These are phyloP conservation scores for Drosophila carrolli DNA, from an alignment of 1,140 invertebrate genomes.

Conservation along the genomic window DNA sequence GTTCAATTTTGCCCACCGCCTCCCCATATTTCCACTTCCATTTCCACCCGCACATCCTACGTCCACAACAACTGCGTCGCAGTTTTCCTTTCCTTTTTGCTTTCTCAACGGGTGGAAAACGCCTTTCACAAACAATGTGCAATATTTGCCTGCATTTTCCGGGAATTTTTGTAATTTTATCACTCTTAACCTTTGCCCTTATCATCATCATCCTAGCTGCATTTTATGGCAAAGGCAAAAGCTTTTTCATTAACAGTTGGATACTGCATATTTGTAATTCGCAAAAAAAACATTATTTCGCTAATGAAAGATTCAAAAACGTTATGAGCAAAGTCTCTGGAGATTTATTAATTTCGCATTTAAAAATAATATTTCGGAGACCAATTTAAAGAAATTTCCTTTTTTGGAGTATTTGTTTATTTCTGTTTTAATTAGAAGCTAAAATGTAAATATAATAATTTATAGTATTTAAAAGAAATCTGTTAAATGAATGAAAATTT, in stretches of 20 bases:
- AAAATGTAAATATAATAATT: no score
- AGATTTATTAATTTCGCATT: no score
- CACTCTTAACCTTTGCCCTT: slow-evolving; percentile 29
- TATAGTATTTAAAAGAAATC: no score
- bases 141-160: slow-evolving; percentile 24
- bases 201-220: slow-evolving; percentile 1
- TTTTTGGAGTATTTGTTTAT: no score
- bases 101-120: background rate
- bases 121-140: slow-evolving; percentile 30
- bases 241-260: background rate
- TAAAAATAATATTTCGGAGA: no score
- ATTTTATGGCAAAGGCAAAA: slow-evolving; percentile 16
- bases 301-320: background rate
- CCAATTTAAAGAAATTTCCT: no score
- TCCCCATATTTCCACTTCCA: background rate
- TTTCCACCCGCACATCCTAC: background rate
- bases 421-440: no score
- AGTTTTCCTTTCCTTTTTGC: slow-evolving; percentile 7
- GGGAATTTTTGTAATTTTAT: slow-evolving; percentile 10
- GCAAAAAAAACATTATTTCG: background rate
- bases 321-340: background rate
- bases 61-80: background rate
- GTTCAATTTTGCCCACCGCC: background rate
- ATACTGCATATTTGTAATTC: background rate
- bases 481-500: no score